Percentiles rank a stretch among this genome's conserved stretches.
These are phyloP conservation scores for Eidolon helvum DNA, from an alignment of 2,113 vertebrate genomes.

Conservation along the genomic window DNA sequence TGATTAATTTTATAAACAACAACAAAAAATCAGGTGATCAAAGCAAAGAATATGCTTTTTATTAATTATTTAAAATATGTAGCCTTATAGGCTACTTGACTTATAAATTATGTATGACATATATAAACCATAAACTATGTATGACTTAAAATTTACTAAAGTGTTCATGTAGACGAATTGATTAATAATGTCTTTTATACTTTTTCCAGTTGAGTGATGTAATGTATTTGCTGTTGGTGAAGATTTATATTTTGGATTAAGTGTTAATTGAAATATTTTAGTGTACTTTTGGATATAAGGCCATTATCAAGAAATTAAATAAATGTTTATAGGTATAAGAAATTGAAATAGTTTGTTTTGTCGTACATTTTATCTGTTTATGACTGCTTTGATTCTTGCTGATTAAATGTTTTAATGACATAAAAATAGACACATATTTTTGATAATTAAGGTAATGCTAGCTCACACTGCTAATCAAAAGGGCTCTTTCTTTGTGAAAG, in stretches of 20 bases:
- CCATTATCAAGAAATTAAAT: constrained; percentile 57
- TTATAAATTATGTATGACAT: constrained; percentile 38
- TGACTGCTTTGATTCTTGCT: constrained; percentile 34
- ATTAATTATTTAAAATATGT: constrained; percentile 68
- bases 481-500: constrained; percentile 35
- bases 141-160: constrained; percentile 45
- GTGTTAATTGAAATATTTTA: constrained; percentile 44
- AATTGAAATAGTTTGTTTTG: constrained; percentile 70
- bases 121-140: background rate
- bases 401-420: constrained; percentile 25
- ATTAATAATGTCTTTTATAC: constrained; percentile 7
- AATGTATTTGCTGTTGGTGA: constrained; percentile 28
- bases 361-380: constrained; percentile 56
- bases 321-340: constrained; percentile 41
- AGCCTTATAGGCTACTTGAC: constrained; percentile 25
- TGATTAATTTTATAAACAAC: constrained; percentile 95
- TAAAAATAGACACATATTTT: constrained; percentile 45
- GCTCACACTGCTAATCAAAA: background rate
- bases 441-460: constrained; percentile 7
- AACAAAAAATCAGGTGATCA: constrained; percentile 82
- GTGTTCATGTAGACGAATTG: constrained; percentile 49
- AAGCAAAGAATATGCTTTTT: constrained; percentile 74
- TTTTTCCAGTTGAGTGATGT: constrained; percentile 38
- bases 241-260: constrained; percentile 56
- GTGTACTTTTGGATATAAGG: constrained; percentile 19